Evolutionary conservation across 2,797 vertebrate species (phyloP), one percentile per base, ranked within the genome.

Genomic region (Pteronotus mesoamericanus): DNA sequence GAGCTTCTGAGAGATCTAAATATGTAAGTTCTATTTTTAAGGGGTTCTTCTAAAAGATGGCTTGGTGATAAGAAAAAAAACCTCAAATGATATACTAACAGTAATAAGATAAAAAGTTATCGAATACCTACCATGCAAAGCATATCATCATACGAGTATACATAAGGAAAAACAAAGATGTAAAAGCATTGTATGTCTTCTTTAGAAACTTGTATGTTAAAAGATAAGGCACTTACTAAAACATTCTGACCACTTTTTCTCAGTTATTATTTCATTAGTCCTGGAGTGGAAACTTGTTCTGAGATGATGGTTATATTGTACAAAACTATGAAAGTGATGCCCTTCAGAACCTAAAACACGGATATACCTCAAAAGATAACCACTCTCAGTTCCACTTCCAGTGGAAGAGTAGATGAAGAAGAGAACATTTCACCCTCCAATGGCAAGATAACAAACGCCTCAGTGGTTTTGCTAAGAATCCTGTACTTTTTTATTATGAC

Each of bases 221-320:
- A 75, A 32, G 22, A 80, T 32, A 78, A 93, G 66, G n/a, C 24
- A 89, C 34, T 85, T 82, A 74, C 32, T 68, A 88, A 96, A 89
- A 89, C 69, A 94, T 85, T 88, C 71, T 84, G 32, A 92, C 39
- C 44, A 77, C 61, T 51, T 85, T 92, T 94, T 78, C 66, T 90
- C 68, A 55, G 77, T 55, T 84, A 71, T 57, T 61, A 89, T 79
- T 82, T 82, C n/a, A 74, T 42, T 78, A 44, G 14, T 75, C 39
- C 34, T 86, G 10, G 42, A 95, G 90, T 18, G 69, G 86, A 95
- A 96, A 92, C 6, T 39, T 69, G 26, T 22, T 74, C 51, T 39
- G 16, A 96, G 72, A 74, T 71, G 78, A 96, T 59, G 55, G 37
- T 68, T 92, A 78, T 69, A 78, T 26, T 87, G 64, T 59, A 55